These are phyloP conservation scores for Phalacrocorax pelagicus DNA, from an alignment of 2,113 vertebrate genomes.

Conservation along the genomic window DNA sequence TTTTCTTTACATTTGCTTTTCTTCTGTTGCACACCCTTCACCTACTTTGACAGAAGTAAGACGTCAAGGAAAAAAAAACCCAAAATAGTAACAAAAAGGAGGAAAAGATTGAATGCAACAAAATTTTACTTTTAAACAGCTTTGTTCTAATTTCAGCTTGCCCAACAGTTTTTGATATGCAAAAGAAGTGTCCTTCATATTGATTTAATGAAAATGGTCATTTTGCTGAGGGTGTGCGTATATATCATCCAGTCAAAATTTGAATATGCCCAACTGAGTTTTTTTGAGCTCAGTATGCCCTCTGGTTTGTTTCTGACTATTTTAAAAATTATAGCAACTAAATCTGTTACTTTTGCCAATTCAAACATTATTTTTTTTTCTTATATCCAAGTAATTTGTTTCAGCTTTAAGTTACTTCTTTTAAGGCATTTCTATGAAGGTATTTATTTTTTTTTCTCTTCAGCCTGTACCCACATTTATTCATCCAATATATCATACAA, in stretches of 20 bases:
- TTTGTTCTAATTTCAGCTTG: slow-evolving; percentile 41
- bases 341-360: neutral
- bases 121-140: slow-evolving; percentile 1
- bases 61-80: neutral
- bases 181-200: slow-evolving; percentile 7
- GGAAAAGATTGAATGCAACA: neutral
- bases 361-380: neutral
- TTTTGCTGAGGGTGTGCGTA: slow-evolving; percentile 45
- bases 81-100: neutral
- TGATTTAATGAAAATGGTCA: slow-evolving; percentile 59
- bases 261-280: neutral
- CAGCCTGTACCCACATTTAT: neutral
- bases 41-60: neutral
- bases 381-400: neutral
- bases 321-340: neutral
- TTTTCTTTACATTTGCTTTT: slow-evolving; percentile 24
- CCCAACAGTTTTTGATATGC: neutral
- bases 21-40: neutral
- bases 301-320: neutral
- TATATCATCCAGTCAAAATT: neutral
- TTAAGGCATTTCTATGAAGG: neutral
- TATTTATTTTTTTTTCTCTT: neutral
- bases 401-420: neutral
- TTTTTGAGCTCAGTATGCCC: neutral
- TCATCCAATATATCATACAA: slow-evolving; percentile 25